These are phyloP conservation scores for Aspidapion aeneum DNA, from an alignment of 2,888 invertebrate genomes.

Conservation along the genomic window DNA sequence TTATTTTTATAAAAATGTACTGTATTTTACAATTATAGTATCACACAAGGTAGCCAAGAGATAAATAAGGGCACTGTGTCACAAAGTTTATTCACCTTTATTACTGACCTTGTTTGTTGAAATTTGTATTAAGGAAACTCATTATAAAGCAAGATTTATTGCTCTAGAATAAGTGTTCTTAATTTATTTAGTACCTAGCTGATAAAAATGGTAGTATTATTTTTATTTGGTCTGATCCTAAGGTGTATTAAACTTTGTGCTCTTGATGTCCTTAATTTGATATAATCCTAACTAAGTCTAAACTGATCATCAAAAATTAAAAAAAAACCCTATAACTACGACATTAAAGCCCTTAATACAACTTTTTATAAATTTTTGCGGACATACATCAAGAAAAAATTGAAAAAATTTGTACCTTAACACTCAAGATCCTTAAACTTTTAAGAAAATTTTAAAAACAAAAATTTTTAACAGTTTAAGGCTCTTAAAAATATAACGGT, in stretches of 20 bases:
- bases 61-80: not conserved
- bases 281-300: not conserved
- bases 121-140: no score
- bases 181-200: no score
- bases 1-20: conserved; percentile 23
- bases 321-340: not conserved
- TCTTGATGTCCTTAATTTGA: not conserved
- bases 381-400: not conserved
- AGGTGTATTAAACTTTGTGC: not conserved
- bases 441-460: not conserved
- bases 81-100: not conserved
- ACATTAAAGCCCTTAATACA: not conserved
- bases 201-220: no score
- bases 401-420: not conserved
- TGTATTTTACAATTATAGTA: conserved; percentile 27
- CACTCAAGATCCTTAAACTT: not conserved
- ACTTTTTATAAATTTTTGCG: not conserved
- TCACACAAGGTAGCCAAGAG: conserved; percentile 28
- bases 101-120: no score
- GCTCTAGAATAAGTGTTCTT: no score
- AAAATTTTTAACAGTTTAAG: not conserved
- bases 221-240: no score
- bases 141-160: no score
- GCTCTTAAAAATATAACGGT: not conserved
- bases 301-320: not conserved